These are phyloP conservation scores for Micronycteris hirsuta DNA, from an alignment of 2,113 vertebrate genomes.

Conservation along the genomic window DNA sequence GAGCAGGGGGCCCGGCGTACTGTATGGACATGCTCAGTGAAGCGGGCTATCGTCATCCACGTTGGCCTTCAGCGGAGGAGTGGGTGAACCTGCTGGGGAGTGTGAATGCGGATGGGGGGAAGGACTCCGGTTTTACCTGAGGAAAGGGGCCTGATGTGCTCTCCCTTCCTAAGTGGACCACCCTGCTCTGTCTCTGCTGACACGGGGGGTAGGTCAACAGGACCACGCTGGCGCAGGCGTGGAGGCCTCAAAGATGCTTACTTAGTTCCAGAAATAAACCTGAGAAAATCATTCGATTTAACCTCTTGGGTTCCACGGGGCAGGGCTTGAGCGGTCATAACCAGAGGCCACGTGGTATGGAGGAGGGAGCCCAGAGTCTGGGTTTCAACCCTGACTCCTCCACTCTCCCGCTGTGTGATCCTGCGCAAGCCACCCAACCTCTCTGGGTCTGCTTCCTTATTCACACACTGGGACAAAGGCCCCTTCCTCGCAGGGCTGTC, in stretches of 20 bases:
- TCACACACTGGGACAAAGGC: not conserved
- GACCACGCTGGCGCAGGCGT: not conserved
- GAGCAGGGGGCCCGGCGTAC: fast-evolving
- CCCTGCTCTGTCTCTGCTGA: not conserved
- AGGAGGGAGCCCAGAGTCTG: not conserved
- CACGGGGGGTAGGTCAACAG: not conserved
- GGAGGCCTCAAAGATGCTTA: not conserved
- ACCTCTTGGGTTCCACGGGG: not conserved
- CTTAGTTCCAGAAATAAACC: not conserved
- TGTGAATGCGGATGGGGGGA: fast-evolving
- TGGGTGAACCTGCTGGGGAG: no score
- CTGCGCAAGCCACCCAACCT: not conserved
- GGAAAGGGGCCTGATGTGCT: not conserved
- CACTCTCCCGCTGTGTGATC: not conserved
- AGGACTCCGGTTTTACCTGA: not conserved
- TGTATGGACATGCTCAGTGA: fast-evolving
- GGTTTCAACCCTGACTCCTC: not conserved
- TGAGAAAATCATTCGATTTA: not conserved
- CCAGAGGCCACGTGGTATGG: fast-evolving
- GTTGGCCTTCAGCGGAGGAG: not conserved
- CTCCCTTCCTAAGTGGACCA: not conserved
- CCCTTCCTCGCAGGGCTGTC: not conserved
- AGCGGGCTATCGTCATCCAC: fast-evolving
- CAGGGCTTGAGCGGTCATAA: not conserved
- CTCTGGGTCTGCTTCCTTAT: not conserved